Conservation (phyloP, 2,888 invertebrate genomes). For the Phyllotreta striolata region DNA sequence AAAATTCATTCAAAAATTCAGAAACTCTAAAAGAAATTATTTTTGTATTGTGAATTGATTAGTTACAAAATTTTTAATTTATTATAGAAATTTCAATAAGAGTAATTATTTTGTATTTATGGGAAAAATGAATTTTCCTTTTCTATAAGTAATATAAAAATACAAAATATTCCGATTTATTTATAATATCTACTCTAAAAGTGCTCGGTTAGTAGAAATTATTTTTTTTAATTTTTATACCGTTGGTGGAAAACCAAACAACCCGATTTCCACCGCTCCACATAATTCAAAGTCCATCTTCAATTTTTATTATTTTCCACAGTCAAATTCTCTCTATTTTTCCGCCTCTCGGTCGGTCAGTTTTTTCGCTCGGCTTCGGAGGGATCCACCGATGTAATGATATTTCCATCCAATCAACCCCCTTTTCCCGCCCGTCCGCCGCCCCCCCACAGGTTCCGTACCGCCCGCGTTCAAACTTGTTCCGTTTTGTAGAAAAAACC, state of each 20-base stretch:
- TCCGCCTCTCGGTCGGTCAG: conserved; percentile 63
- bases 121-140: too few relatives aligned
- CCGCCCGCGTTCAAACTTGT: conserved; percentile 7
- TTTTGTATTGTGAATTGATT: too few relatives aligned
- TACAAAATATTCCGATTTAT: too few relatives aligned
- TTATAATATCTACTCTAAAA: background rate
- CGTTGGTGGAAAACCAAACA: conserved; percentile 48
- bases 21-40: too few relatives aligned
- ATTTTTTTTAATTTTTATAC: conserved; percentile 29
- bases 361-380: conserved; percentile 56
- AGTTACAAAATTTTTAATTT: too few relatives aligned
- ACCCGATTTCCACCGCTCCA: conserved; percentile 56
- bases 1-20: too few relatives aligned
- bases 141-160: too few relatives aligned
- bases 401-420: conserved; percentile 62
- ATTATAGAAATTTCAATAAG: background rate
- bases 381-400: conserved; percentile 61
- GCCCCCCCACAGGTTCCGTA: conserved; percentile 34
- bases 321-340: conserved; percentile 64
- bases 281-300: conserved; percentile 64
- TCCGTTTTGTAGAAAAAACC: conserved; percentile 36
- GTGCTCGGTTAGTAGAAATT: background rate
- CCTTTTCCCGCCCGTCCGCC: conserved; percentile 53
- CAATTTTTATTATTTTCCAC: conserved; percentile 64
- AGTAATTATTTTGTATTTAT: too few relatives aligned